Conservation (phyloP, 2,888 invertebrate species). For the Thymelicus acteon region DNA sequence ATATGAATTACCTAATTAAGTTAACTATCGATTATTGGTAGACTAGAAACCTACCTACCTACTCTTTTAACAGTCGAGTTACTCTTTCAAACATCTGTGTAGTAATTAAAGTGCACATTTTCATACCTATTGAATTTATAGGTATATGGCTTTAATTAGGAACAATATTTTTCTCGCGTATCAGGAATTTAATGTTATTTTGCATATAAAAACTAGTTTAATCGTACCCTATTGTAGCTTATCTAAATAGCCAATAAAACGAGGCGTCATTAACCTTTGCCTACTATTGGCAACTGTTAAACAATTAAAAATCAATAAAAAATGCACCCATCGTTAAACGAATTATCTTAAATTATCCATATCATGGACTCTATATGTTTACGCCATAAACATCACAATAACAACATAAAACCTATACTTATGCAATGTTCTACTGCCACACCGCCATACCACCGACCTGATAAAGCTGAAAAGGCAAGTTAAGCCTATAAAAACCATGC, state of each 20-base stretch:
- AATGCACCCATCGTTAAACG: conserved; percentile 67
- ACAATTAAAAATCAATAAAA: conserved; percentile 70
- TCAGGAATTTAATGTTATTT: conserved; percentile 21
- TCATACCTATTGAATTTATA: too few relatives aligned
- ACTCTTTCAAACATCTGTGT: too few relatives aligned
- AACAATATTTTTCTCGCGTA: conserved; percentile 21
- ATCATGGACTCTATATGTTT: conserved; percentile 80
- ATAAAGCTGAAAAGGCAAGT: conserved; percentile 85
- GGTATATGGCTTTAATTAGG: too few relatives aligned
- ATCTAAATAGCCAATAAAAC: conserved; percentile 22
- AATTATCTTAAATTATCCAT: conserved; percentile 73
- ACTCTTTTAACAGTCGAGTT: too few relatives aligned
- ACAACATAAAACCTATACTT: conserved; percentile 84
- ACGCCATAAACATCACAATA: conserved; percentile 82
- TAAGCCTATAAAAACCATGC: conserved; percentile 85
- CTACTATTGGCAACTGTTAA: conserved; percentile 45
- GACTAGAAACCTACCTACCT: too few relatives aligned
- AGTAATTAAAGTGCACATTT: too few relatives aligned
- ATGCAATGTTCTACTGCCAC: conserved; percentile 84
- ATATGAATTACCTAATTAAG: too few relatives aligned
- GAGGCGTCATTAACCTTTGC: conserved; percentile 49
- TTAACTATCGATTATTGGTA: too few relatives aligned
- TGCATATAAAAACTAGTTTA: conserved; percentile 43
- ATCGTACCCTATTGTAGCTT: conserved; percentile 9
- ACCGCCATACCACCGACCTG: conserved; percentile 82